Percentiles rank a stretch among this genome's conserved stretches.
phyloP scores from a whole-genome alignment of 1,140 invertebrate species.

The Dufourea novaeangliae region DNA sequence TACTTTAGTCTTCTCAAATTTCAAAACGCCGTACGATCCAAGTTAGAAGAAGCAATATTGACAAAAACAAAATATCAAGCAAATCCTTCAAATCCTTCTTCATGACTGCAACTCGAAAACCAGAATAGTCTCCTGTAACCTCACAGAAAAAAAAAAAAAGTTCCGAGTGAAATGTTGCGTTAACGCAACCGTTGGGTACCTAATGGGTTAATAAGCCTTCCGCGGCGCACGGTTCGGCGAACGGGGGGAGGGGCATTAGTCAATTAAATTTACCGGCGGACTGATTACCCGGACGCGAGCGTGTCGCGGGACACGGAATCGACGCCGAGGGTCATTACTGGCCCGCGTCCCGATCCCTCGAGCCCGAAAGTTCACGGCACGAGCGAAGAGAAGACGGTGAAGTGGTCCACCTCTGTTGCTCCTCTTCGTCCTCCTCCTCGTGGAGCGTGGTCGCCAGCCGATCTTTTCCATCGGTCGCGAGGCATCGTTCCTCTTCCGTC shows the following conservation, averaged over 20 bases:
- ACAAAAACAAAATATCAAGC: too few species aligned
- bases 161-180: not conserved
- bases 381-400: not conserved
- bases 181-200: too few species aligned
- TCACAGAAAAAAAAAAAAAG: not conserved
- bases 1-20: too few species aligned
- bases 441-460: not conserved
- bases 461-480: constrained; percentile 1
- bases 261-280: constrained; percentile 35
- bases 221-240: not conserved
- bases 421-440: not conserved
- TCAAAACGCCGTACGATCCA: too few species aligned
- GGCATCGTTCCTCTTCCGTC: not conserved
- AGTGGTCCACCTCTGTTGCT: too few species aligned
- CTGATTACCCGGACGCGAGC: constrained; percentile 23
- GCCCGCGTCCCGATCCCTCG: constrained; percentile 49
- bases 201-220: too few species aligned
- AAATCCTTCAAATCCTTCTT: too few species aligned
- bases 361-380: constrained; percentile 76
- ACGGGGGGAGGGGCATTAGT: constrained; percentile 12
- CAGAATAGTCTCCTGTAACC: too few species aligned
- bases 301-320: constrained; percentile 26
- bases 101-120: too few species aligned
- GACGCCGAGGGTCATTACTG: constrained; percentile 45
- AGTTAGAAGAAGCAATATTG: too few species aligned